A percentile compares a stretch with the other conserved stretches of the same genome.
phyloP scores from a whole-genome alignment of 2,113 vertebrate species.

The Triplophysa dalaica region DNA sequence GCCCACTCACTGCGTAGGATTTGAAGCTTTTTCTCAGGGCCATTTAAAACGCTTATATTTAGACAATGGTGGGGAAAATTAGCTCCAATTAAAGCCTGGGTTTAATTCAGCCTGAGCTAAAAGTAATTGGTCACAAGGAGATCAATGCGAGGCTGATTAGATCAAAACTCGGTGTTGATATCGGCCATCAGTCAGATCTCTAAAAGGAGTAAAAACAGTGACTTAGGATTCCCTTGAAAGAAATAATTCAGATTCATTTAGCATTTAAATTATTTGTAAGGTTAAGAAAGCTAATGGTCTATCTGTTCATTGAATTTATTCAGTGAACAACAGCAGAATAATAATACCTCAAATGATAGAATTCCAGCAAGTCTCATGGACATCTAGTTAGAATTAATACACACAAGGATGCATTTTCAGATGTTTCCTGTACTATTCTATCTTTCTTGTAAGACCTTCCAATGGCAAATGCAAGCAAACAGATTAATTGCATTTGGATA shows the following conservation, averaged over 20 bases:
- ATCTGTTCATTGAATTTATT: not conserved
- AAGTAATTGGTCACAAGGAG: conserved; percentile 48
- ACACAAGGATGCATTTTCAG: not conserved
- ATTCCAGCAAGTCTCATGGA: not conserved
- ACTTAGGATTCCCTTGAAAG: not conserved
- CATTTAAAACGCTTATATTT: conserved; percentile 48
- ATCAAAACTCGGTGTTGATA: conserved; percentile 38
- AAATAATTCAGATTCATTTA: not conserved
- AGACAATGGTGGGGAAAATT: conserved; percentile 56
- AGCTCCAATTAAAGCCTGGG: conserved; percentile 55
- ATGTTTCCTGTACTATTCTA: conserved; percentile 44
- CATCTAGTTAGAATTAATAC: not conserved
- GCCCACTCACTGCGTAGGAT: conserved; percentile 36
- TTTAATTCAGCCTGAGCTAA: conserved; percentile 53
- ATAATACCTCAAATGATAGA: not conserved
- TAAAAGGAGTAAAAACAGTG: not conserved
- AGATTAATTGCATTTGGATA: conserved; percentile 65
- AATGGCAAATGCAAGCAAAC: conserved; percentile 63
- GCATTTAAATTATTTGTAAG: not conserved
- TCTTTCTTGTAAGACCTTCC: conserved; percentile 52
- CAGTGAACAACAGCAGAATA: not conserved
- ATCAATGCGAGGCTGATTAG: conserved; percentile 35
- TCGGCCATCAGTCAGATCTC: conserved; percentile 38
- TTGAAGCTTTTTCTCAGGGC: conserved; percentile 48
- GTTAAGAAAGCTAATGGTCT: not conserved